A percentile compares a stretch with the other conserved stretches of the same genome.
Conservation (phyloP, 2,113 vertebrate species). For the Ophthalmolycus amberensis region DNA sequence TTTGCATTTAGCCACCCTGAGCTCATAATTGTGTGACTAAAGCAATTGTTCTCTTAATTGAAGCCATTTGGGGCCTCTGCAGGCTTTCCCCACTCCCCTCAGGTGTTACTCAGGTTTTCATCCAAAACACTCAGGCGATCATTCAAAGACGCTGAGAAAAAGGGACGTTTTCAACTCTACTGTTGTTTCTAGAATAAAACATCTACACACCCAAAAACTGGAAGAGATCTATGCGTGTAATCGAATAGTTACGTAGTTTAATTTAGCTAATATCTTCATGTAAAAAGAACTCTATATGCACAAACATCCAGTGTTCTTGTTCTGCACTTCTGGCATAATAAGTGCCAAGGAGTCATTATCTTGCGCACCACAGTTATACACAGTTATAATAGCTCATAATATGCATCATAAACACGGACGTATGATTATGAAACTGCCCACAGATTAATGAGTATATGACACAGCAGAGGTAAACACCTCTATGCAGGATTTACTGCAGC, state of each 20-base stretch:
- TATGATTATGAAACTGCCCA: slow-evolving; percentile 63
- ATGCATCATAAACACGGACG: slow-evolving; percentile 65
- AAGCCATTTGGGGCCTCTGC: slow-evolving; percentile 71
- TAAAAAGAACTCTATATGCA: background rate
- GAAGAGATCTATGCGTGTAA: background rate
- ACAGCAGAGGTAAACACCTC: slow-evolving; percentile 59
- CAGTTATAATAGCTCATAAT: slow-evolving; percentile 45
- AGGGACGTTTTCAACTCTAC: slow-evolving; percentile 18
- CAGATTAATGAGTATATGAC: slow-evolving; percentile 63
- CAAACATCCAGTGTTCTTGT: slow-evolving; percentile 18
- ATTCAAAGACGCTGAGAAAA: slow-evolving; percentile 7
- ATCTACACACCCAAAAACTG: background rate
- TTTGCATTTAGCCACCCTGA: slow-evolving; percentile 80
- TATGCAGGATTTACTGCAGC: slow-evolving; percentile 58
- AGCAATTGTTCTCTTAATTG: slow-evolving; percentile 86
- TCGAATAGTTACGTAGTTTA: background rate
- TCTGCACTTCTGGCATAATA: slow-evolving; percentile 1
- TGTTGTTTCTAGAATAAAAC: slow-evolving; percentile 8
- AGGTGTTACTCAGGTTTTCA: slow-evolving; percentile 76
- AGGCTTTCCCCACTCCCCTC: slow-evolving; percentile 54
- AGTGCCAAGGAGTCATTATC: slow-evolving; percentile 42
- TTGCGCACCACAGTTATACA: slow-evolving; percentile 34
- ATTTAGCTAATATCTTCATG: slow-evolving; percentile 2
- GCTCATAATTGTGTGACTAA: slow-evolving; percentile 86
- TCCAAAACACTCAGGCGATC: slow-evolving; percentile 60